Conservation (phyloP, 2,888 invertebrate genomes). For the Pseudanteris insignis region DNA sequence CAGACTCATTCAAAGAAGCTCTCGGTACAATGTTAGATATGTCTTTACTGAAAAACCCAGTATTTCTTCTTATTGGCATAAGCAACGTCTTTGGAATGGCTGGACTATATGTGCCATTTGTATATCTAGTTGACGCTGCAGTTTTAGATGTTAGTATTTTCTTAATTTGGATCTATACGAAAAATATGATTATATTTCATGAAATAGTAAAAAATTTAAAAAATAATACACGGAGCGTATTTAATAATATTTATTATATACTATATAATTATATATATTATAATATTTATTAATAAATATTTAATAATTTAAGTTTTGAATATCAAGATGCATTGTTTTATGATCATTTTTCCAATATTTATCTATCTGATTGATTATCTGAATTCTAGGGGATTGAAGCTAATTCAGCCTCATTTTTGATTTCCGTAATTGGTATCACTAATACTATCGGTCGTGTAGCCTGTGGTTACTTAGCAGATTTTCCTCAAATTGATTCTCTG, state of each 20-base stretch:
- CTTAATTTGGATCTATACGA: too few species aligned
- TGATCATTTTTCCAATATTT: too few species aligned
- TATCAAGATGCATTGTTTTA: too few species aligned
- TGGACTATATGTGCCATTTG: constrained; percentile 96
- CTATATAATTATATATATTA: too few species aligned
- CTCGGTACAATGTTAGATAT: constrained; percentile 91
- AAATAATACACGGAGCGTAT: too few species aligned
- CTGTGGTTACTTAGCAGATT: constrained; percentile 91
- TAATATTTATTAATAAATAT: background rate
- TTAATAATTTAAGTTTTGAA: too few species aligned
- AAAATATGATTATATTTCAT: too few species aligned
- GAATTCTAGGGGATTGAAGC: constrained; percentile 74
- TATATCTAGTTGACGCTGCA: constrained; percentile 89
- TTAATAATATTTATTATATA: too few species aligned
- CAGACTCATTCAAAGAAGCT: constrained; percentile 83
- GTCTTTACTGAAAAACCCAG: constrained; percentile 85
- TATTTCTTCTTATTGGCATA: constrained; percentile 90
- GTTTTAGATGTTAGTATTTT: constrained; percentile 72
- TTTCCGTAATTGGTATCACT: constrained; percentile 90
- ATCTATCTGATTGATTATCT: too few species aligned
- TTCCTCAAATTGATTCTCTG: constrained; percentile 90
- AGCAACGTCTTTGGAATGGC: constrained; percentile 98
- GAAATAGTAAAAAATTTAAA: too few species aligned
- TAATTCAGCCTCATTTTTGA: constrained; percentile 77
- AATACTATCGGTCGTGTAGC: constrained; percentile 92